Evolutionary conservation across 1,140 invertebrate species (phyloP).

Genomic region (Pseudomyrmex cubaensis): DNA sequence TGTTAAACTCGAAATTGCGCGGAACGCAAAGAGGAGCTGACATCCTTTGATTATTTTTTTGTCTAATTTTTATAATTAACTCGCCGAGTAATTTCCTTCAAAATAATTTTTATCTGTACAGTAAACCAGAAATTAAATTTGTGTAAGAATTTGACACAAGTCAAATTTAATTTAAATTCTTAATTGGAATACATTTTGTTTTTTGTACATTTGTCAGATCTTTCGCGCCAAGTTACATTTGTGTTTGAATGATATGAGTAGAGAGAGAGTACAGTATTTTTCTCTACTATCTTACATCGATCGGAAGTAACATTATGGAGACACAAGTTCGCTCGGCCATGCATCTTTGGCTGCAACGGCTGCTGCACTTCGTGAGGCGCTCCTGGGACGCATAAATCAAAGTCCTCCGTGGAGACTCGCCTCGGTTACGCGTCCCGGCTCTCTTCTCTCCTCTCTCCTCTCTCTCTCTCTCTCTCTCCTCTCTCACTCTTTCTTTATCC

Average conservation of each 20-base stretch:
- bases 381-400: conserved; percentile 82
- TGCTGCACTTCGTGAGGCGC: conserved; percentile 77
- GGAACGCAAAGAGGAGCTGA: background rate
- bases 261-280: background rate
- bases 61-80: too few relatives aligned
- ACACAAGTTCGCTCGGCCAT: conserved; percentile 71
- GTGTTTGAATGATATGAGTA: conserved; percentile 10
- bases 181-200: background rate
- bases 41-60: background rate
- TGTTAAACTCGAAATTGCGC: background rate
- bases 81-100: too few relatives aligned
- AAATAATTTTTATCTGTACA: too few relatives aligned
- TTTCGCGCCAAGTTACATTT: too few relatives aligned
- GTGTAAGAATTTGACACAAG: too few relatives aligned
- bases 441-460: background rate
- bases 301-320: conserved; percentile 69
- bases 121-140: too few relatives aligned
- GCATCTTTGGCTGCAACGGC: conserved; percentile 74
- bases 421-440: conserved; percentile 69
- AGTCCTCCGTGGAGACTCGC: conserved; percentile 79
- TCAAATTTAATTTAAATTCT: too few relatives aligned
- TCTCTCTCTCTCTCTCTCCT: background rate
- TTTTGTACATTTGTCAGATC: background rate
- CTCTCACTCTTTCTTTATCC: too few relatives aligned
- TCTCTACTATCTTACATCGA: conserved; percentile 53